phyloP scores from a whole-genome alignment of 2,888 invertebrate genomes.

The Standfussiana lucernea region DNA sequence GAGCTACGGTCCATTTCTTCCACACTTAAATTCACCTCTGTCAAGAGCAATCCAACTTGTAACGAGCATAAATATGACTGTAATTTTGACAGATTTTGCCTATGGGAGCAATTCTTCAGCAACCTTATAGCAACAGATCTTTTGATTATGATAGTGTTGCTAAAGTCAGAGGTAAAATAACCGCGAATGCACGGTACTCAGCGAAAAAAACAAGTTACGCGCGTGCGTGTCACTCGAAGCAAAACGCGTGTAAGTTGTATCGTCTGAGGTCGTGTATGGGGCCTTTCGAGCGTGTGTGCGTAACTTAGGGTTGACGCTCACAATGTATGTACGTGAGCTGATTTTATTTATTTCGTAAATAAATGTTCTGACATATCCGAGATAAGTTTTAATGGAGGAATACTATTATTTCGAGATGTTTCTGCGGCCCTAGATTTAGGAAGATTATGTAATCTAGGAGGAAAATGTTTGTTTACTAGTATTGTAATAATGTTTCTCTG shows the following conservation, averaged over 20 bases:
- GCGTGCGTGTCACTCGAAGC: not conserved
- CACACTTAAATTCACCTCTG: not conserved
- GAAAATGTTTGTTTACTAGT: conserved; percentile 1
- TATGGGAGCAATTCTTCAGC: not conserved
- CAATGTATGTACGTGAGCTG: conserved; percentile 66
- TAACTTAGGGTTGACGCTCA: conserved; percentile 73
- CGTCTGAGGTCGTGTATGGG: not conserved
- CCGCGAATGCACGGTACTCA: not conserved
- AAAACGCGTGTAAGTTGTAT: not conserved
- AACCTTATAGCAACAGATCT: not conserved
- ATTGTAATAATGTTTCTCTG: conserved; percentile 1
- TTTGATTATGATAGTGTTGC: not conserved
- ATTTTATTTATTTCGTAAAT: conserved; percentile 67
- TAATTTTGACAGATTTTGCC: not conserved
- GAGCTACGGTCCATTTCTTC: not conserved
- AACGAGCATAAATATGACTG: not conserved
- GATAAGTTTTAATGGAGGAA: conserved; percentile 61
- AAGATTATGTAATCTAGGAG: conserved; percentile 26
- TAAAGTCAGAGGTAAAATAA: not conserved
- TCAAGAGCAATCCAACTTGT: not conserved
- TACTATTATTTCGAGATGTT: conserved; percentile 48
- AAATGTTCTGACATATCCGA: conserved; percentile 57
- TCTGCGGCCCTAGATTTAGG: conserved; percentile 40
- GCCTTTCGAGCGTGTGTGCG: conserved; percentile 65
- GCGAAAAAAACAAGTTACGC: not conserved